Percentiles rank a stretch among this genome's conserved stretches.
Conservation (phyloP, 2,888 invertebrate genomes). For the Cybosia mesomella region DNA sequence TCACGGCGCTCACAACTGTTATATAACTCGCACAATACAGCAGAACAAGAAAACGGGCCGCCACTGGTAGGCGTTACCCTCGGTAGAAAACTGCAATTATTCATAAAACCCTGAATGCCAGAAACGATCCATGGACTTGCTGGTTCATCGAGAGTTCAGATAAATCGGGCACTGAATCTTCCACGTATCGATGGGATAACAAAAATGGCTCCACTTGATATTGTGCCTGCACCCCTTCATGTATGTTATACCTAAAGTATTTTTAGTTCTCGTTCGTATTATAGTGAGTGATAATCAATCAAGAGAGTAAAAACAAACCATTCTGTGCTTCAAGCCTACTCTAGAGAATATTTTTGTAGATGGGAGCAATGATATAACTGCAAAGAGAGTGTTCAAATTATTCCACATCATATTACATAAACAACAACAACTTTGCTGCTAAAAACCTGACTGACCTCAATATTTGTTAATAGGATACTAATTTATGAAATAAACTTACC, state of each 20-base stretch:
- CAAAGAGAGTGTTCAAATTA: not conserved
- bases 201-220: not conserved
- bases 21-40: constrained; percentile 40
- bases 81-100: not conserved
- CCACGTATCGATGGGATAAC: not conserved
- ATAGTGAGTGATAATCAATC: not conserved
- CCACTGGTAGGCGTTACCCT: constrained; percentile 20
- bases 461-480: not conserved
- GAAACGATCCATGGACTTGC: too few relatives aligned
- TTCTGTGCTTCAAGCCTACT: not conserved
- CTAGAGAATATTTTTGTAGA: too few relatives aligned
- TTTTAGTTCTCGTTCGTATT: not conserved
- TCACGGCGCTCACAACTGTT: constrained; percentile 50
- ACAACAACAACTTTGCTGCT: not conserved
- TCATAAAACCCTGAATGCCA: not conserved
- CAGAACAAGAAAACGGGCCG: constrained; percentile 29
- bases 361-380: not conserved
- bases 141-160: not conserved
- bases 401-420: not conserved
- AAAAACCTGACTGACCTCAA: not conserved
- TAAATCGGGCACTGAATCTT: not conserved
- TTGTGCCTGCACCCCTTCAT: not conserved
- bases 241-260: not conserved
- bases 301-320: not conserved
- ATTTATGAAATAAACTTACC: constrained; percentile 86